A percentile compares a stretch with the other conserved stretches of the same genome.
These are phyloP conservation scores for Ptychobarbus kaznakovi DNA, from an alignment of 2,797 vertebrate genomes.

Conservation along the genomic window DNA sequence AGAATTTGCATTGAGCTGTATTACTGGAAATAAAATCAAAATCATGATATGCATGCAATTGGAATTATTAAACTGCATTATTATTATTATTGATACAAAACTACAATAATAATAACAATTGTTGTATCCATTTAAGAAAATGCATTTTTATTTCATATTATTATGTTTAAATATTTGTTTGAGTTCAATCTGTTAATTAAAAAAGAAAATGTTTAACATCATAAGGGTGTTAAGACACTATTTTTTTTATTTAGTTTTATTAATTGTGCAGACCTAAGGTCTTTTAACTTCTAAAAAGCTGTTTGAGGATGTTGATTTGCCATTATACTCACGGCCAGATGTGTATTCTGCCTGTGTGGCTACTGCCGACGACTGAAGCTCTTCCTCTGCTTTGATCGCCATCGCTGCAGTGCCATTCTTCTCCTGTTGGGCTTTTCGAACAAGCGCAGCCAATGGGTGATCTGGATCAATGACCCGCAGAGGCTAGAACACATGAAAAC, in stretches of 20 bases:
- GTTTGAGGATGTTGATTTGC: background rate
- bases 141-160: background rate
- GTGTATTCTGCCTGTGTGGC: constrained; percentile 82
- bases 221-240: no score
- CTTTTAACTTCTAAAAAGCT: background rate
- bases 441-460: constrained; percentile 91
- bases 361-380: constrained; percentile 56
- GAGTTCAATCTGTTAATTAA: no score
- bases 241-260: background rate
- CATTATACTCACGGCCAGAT: constrained; percentile 89
- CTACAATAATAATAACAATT: background rate
- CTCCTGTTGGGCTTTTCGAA: constrained; percentile 88
- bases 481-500: constrained; percentile 78
- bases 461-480: constrained; percentile 96
- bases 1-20: background rate
- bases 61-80: background rate
- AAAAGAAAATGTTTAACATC: no score
- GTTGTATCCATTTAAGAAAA: background rate
- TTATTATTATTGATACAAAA: background rate
- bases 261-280: background rate
- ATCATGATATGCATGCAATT: background rate
- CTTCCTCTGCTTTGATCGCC: constrained; percentile 71
- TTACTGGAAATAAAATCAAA: background rate
- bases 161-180: no score
- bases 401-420: constrained; percentile 75